Base-by-base conservation (phyloP, 2,888 invertebrate genomes). In the Diachrysia chrysitis region DNA sequence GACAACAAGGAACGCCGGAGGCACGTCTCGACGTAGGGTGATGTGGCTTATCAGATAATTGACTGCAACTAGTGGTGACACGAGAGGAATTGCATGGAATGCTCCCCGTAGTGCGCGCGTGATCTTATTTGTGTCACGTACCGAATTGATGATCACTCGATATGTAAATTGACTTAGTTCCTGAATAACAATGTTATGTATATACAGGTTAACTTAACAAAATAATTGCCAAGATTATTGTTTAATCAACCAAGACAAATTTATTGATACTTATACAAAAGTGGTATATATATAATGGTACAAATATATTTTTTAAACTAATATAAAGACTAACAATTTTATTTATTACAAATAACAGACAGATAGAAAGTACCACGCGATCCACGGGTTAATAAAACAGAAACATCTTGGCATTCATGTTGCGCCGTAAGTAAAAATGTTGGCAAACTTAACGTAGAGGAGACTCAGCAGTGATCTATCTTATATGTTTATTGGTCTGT, bases 21-120 rank as follows among this genome's bases (percentile, higher is more conserved):
- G 73, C 80, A 73, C 73, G 72, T 82, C 76, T 56, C 69, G 61
- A 48, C 58, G 78, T 85, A 87, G 88, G 85, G 83, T 82, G 85
- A 81, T 79, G 83, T 85, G 77, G 82, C 90, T 92, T 93, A 93
- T 93, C 93, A 91, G 91, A 93, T 93, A 93, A 93, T 93, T 92
- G 92, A 88, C 85, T 91, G 87, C 87, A 89, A 86, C 83, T 86
- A 86, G 85, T 86, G 83, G 84, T 84, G 86, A 86, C 87, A 80
- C 76, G 85, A 79, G 76, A 82, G 83, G 83, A 85, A 85, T 84
- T 83, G 83, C 82, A 82, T 70, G 73, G 71, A 71, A 65, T 75
- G 71, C 78, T 78, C 77, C 81, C 72, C 71, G 73, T 37, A 56
- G 25, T 59, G 75, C 69, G 69, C 69, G 71, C 59, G 54, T 63